Conservation (phyloP, 2,888 invertebrate genomes). For the Notocelia uddmanniana region DNA sequence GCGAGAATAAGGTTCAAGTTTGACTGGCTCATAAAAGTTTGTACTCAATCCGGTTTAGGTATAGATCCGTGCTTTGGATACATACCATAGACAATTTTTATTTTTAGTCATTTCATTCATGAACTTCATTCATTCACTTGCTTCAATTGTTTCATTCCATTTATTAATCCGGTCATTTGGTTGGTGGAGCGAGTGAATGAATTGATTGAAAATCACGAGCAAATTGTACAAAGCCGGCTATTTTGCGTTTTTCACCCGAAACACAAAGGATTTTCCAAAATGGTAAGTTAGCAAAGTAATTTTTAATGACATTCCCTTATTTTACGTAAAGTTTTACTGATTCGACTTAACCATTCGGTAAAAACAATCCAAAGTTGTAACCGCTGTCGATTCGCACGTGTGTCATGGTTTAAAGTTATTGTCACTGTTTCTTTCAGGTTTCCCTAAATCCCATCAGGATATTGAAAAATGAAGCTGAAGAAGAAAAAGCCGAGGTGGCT, state of each 20-base stretch:
- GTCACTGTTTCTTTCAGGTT: slow-evolving; percentile 82
- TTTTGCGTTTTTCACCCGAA: slow-evolving; percentile 18
- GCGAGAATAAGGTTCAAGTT: too few relatives aligned
- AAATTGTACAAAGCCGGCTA: slow-evolving; percentile 42
- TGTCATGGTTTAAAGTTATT: slow-evolving; percentile 54
- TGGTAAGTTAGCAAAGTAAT: slow-evolving; percentile 47
- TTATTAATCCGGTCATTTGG: slow-evolving; percentile 19
- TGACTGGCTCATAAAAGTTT: too few relatives aligned
- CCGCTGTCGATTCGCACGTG: slow-evolving; percentile 66
- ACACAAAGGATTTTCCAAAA: slow-evolving; percentile 36
- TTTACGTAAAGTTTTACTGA: background rate
- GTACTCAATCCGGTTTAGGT: too few relatives aligned
- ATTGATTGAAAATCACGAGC: slow-evolving; percentile 33
- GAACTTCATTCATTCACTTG: too few relatives aligned
- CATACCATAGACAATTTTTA: too few relatives aligned
- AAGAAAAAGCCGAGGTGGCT: slow-evolving; percentile 99
- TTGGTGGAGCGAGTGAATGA: background rate
- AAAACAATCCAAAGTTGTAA: slow-evolving; percentile 50
- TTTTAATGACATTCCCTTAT: background rate
- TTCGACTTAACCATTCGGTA: slow-evolving; percentile 2
- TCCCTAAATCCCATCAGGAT: slow-evolving; percentile 97
- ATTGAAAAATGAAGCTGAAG: slow-evolving; percentile 97
- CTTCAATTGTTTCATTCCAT: background rate
- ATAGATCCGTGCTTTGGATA: too few relatives aligned
- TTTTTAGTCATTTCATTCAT: too few relatives aligned